These are phyloP conservation scores for Torymus texanus DNA, from an alignment of 2,888 invertebrate species.

Conservation along the genomic window DNA sequence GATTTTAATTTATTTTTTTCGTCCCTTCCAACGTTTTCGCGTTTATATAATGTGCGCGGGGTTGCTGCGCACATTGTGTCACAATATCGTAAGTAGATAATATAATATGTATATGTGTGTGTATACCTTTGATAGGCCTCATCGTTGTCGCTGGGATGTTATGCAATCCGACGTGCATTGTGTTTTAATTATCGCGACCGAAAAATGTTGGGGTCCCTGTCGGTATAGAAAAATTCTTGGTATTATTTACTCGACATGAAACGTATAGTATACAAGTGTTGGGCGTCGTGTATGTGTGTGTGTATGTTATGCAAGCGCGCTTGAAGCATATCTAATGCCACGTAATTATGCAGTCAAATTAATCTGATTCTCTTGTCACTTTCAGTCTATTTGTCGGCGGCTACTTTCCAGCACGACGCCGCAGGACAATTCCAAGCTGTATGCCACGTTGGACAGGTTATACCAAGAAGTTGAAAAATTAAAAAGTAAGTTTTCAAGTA, in stretches of 20 bases:
- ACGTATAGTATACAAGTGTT: too few relatives aligned
- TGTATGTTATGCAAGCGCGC: conserved; percentile 4
- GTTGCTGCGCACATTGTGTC: neutral
- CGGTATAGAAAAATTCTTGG: too few relatives aligned
- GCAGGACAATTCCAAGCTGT: conserved; percentile 69
- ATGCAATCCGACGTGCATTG: conserved; percentile 30
- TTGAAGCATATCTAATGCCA: conserved; percentile 3
- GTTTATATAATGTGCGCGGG: conserved; percentile 30
- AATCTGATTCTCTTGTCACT: conserved; percentile 56
- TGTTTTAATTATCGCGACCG: conserved; percentile 29
- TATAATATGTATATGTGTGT: too few relatives aligned
- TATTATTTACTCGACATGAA: too few relatives aligned
- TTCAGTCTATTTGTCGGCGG: conserved; percentile 70
- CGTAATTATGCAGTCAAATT: conserved; percentile 24
- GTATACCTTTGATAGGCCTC: neutral
- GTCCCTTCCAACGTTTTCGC: neutral
- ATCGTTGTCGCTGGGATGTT: conserved; percentile 1
- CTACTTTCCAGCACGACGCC: conserved; percentile 66
- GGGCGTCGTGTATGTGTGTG: too few relatives aligned
- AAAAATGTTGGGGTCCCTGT: neutral
- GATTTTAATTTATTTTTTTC: conserved; percentile 22
- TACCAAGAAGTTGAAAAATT: conserved; percentile 74
- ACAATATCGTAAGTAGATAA: neutral
- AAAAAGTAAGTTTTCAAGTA: conserved; percentile 68
- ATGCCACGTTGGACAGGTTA: conserved; percentile 71